Base-by-base conservation (phyloP, 2,888 invertebrate species). In the Eudasyphora cyanicolor region DNA sequence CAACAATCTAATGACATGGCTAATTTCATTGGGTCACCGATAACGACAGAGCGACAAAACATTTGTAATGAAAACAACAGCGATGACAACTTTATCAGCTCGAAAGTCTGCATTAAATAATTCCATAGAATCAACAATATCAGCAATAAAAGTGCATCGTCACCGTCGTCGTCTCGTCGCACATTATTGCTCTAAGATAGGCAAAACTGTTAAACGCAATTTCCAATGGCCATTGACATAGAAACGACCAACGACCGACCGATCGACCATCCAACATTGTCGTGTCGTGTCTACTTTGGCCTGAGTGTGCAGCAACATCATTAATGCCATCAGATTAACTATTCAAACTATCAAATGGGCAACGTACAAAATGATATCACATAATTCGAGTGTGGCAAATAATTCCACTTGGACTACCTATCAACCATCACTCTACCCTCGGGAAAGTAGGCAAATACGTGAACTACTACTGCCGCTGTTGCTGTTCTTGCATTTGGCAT, bases 321-420 rank as follows among this genome's bases (percentile, higher is more conserved):
- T 67, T 67, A 67, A 67, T 67, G 42, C 67, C 67, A 67, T 38
- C 38, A 38, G 67, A 67, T 67, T 67, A 67, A 67, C 67, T 67
- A 67, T 67, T 67, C 67, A 67, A 67, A 67, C 38, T 35, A 67
- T 67, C 67, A n/a, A 42, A 35, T 67, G 42, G 42, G 42, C 42
- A 42, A 42, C 24, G 24, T 42, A 10, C 0, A 0, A 14, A 38
- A 67, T 42, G 42, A 67, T 42, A 67, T 42, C 42, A 42, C 67
- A 38, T 10, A 24, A 14, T 10, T 42, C 42, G 19, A 67, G 67
- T 38, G 42, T 67, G 67, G 42, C 21, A 67, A 24, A 67, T 67
- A 67, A 67, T 67, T 38, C 42, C 38, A 38, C 38, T 67, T 42
- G 67, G 24, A 67, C 42, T 67, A 35, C 38, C 42, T n/a, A n/a